A percentile compares a stretch with the other conserved stretches of the same genome.
These are phyloP conservation scores for Leptinotarsa tumamoca DNA, from an alignment of 2,888 invertebrate species.

Conservation along the genomic window DNA sequence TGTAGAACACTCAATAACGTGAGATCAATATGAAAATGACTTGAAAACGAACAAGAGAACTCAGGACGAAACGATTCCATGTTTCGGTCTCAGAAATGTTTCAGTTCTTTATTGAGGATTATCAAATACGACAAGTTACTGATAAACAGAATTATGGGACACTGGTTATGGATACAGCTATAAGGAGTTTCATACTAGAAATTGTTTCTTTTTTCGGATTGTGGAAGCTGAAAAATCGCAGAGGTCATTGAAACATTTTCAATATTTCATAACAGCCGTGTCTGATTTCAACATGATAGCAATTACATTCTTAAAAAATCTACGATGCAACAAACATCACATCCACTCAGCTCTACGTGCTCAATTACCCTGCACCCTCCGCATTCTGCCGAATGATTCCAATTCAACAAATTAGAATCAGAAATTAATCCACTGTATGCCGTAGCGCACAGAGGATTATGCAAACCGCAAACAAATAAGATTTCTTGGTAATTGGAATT, in stretches of 20 bases:
- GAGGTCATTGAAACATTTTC: neutral
- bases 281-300: neutral
- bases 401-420: conserved; percentile 23
- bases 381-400: conserved; percentile 6
- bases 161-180: too few species aligned
- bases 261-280: neutral
- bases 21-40: too few species aligned
- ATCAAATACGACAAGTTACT: too few species aligned
- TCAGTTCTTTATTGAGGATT: too few species aligned
- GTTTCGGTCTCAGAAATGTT: too few species aligned
- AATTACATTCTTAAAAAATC: conserved; percentile 6
- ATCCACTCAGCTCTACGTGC: conserved; percentile 10
- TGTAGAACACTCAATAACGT: too few species aligned
- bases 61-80: too few species aligned
- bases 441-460: conserved; percentile 23
- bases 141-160: too few species aligned
- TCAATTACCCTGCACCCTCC: conserved; percentile 13
- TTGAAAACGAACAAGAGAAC: too few species aligned
- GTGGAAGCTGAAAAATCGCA: neutral
- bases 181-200: too few species aligned
- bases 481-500: conserved; percentile 50
- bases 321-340: conserved; percentile 19
- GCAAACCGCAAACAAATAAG: conserved; percentile 51
- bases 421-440: conserved; percentile 15
- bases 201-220: too few species aligned